Base-by-base conservation (phyloP, 2,113 vertebrate species). In the Boleophthalmus pectinirostris region DNA sequence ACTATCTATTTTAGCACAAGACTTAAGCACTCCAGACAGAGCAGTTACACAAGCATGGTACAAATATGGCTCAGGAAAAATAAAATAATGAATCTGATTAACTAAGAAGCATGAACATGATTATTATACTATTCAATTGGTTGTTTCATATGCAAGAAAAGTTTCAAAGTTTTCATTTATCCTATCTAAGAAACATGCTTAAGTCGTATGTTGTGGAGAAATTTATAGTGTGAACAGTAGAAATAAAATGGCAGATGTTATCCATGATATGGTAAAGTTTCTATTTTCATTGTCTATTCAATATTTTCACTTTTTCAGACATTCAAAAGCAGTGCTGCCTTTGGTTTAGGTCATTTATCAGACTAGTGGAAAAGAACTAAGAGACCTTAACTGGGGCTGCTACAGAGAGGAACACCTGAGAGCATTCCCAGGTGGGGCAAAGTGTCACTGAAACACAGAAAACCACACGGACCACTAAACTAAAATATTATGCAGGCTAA, bases 261-360 rank as follows among this genome's bases (percentile, higher is more conserved):
- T 15, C 4, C 14, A 4, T 16, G 46, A 47, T 47, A 15, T 16
- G 46, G 13, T 2, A 47, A 47, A 15, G 2, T 49, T 49, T 5
- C 16, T 18, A 51, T 51, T 51, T 51, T 51, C 1, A 43, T 0
- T 1, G 1, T 10, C 7, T 43, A 38, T 43, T 10, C 9, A 43
- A 43, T 43, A 43, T 10, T 43, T 43, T 11, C 7, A 43, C 38
- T 43, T 43, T 43, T 43, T 9, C 38, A 43, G 38, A 43, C 38
- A 8, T 43, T 20, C 4, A 56, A 33, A 69, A 63, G 69, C 43
- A 29, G 72, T 51, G 18, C 70, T 51, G 15, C 68, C n/a, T 43
- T 82, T 72, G 68, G 68, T 58, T 83, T 79, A 47, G 70, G 72
- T 76, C 70, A 86, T 84, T 78, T 75, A 61, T 85, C 85, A 85